Evolutionary conservation across 1,140 invertebrate genomes (phyloP).

Genomic region (Pachyrhynchus sulphureomaculatus): DNA sequence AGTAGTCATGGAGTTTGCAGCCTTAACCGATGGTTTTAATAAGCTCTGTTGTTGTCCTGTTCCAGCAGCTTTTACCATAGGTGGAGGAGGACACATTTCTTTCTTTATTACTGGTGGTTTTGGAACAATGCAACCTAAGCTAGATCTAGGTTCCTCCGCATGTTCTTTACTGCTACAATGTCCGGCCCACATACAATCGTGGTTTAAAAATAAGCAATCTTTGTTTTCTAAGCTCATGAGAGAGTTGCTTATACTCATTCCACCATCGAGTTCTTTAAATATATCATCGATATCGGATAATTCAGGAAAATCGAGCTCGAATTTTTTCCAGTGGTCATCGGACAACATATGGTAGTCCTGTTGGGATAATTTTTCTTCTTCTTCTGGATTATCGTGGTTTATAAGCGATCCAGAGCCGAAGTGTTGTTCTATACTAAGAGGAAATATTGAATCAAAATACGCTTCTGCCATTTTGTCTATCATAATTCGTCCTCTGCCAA

Average conservation of each 20-base stretch:
- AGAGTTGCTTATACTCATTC: background rate
- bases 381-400: background rate
- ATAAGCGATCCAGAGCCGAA: background rate
- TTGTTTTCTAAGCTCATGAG: slow-evolving; percentile 8
- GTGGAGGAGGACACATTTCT: background rate
- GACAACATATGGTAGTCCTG: slow-evolving; percentile 20
- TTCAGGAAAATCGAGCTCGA: slow-evolving; percentile 38
- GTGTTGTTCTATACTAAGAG: slow-evolving; percentile 12
- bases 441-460: slow-evolving; percentile 21
- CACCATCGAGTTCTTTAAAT: slow-evolving; percentile 13
- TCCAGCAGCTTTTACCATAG: background rate
- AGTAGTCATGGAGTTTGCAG: slow-evolving; percentile 32
- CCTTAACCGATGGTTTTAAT: slow-evolving; percentile 31
- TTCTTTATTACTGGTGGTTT: slow-evolving; percentile 31
- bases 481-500: background rate
- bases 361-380: background rate
- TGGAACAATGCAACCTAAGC: slow-evolving; percentile 33
- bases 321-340: slow-evolving; percentile 49
- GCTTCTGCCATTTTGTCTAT: slow-evolving; percentile 14
- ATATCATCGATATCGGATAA: slow-evolving; percentile 23
- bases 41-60: slow-evolving; percentile 33
- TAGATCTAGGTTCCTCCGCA: slow-evolving; percentile 39
- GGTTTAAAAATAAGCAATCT: slow-evolving; percentile 53
- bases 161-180: slow-evolving; percentile 58
- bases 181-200: slow-evolving; percentile 72